Conservation (phyloP, 2,888 invertebrate genomes). For the Maniola hyperantus region DNA sequence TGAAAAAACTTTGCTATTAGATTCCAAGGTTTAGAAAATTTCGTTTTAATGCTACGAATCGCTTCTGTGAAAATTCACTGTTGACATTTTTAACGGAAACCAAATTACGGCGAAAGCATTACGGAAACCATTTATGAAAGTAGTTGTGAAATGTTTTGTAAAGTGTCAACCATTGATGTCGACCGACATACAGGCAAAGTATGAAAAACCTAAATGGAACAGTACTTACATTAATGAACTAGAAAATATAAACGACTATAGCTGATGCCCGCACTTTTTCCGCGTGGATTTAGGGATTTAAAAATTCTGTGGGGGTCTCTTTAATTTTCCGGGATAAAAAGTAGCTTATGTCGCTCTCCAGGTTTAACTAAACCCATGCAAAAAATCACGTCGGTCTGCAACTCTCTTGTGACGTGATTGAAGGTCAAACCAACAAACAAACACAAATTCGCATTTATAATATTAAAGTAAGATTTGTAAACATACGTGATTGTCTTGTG, state of each 20-base stretch:
- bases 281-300: too few relatives aligned
- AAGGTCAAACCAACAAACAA: too few relatives aligned
- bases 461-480: too few relatives aligned
- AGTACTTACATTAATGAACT: neutral
- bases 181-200: neutral
- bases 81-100: neutral
- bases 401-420: too few relatives aligned
- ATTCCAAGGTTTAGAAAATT: neutral
- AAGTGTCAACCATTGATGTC: conserved; percentile 1
- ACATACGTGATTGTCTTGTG: too few relatives aligned
- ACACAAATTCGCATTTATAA: too few relatives aligned
- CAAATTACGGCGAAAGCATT: conserved; percentile 17
- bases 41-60: neutral
- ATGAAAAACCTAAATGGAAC: conserved; percentile 6
- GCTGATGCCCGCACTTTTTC: too few relatives aligned
- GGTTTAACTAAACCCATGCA: too few relatives aligned
- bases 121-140: conserved; percentile 8
- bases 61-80: neutral
- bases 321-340: too few relatives aligned
- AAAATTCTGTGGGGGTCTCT: too few relatives aligned
- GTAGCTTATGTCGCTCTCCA: too few relatives aligned
- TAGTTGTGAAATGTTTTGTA: neutral
- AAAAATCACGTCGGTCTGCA: too few relatives aligned
- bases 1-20: conserved; percentile 1
- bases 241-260: neutral